A percentile compares a stretch with the other conserved stretches of the same genome.
Conservation (phyloP, 2,797 vertebrate species). For the Rhodeus uyekii region DNA sequence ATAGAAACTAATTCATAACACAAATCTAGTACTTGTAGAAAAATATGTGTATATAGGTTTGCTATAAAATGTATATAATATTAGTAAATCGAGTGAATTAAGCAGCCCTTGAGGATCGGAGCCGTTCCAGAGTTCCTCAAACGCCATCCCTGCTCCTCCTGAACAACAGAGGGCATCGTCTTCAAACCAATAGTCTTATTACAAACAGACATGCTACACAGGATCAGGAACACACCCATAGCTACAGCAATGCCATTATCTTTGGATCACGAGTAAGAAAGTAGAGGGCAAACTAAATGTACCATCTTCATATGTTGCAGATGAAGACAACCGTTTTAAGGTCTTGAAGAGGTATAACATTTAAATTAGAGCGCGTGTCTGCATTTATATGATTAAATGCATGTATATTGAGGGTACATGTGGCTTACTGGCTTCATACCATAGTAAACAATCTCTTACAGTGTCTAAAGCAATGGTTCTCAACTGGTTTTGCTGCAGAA, state of each 20-base stretch:
- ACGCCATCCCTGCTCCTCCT: slow-evolving; percentile 15
- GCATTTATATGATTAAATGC: background rate
- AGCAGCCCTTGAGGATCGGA: slow-evolving; percentile 48
- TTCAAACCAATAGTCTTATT: slow-evolving; percentile 14
- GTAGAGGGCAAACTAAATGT: slow-evolving; percentile 32
- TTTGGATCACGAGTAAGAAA: slow-evolving; percentile 36
- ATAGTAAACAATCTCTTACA: background rate
- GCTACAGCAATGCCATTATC: slow-evolving; percentile 27
- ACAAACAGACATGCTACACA: slow-evolving; percentile 41
- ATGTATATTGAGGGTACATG: background rate
- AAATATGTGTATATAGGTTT: slow-evolving; percentile 50
- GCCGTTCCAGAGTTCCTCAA: slow-evolving; percentile 28
- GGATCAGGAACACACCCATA: slow-evolving; percentile 22
- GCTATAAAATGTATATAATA: slow-evolving; percentile 29
- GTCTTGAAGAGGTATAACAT: slow-evolving; percentile 51
- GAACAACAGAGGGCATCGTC: slow-evolving; percentile 42
- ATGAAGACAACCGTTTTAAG: slow-evolving; percentile 74
- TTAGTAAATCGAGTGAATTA: slow-evolving; percentile 48
- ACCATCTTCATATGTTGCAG: slow-evolving; percentile 7
- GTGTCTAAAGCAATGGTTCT: slow-evolving; percentile 20
- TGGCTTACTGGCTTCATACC: background rate
- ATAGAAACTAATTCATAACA: slow-evolving; percentile 26
- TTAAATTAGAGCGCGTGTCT: slow-evolving; percentile 9
- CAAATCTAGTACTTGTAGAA: slow-evolving; percentile 47
- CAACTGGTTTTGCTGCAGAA: background rate